Evolutionary conservation across 2,113 vertebrate species (phyloP).

Genomic region (Coturnix japonica): DNA sequence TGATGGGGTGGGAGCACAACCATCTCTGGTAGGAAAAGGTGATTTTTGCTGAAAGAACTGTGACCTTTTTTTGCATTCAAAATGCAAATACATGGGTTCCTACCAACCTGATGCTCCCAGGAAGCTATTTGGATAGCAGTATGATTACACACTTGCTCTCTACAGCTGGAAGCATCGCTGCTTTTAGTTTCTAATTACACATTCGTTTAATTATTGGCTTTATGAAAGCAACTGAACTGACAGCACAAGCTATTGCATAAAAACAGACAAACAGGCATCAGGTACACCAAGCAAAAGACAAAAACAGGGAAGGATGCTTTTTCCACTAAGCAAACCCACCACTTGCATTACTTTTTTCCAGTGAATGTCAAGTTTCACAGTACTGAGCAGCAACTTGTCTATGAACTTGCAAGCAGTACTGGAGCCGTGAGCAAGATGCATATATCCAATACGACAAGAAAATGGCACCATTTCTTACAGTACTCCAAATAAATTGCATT

Average conservation of each 20-base stretch:
- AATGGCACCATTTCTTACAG: background rate
- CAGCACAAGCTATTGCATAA: slow-evolving; percentile 11
- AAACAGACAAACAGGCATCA: background rate
- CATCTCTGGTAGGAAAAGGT: background rate
- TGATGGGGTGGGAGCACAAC: background rate
- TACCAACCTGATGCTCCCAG: background rate
- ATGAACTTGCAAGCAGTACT: background rate
- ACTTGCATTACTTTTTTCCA: background rate
- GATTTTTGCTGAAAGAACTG: background rate
- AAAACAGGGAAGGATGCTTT: background rate
- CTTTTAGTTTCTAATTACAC: background rate
- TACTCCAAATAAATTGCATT: background rate
- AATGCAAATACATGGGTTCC: background rate
- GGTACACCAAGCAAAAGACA: background rate
- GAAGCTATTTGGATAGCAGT: background rate
- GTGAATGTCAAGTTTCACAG: background rate
- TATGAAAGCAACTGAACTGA: slow-evolving; percentile 30
- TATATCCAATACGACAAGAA: background rate
- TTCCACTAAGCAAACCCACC: background rate
- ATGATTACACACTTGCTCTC: background rate
- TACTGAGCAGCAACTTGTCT: background rate
- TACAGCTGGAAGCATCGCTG: background rate
- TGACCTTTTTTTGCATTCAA: background rate
- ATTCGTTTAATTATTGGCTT: slow-evolving; percentile 20
- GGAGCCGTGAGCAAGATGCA: background rate